Conservation (phyloP, 2,113 vertebrate species). For the Crotalus helleri region DNA sequence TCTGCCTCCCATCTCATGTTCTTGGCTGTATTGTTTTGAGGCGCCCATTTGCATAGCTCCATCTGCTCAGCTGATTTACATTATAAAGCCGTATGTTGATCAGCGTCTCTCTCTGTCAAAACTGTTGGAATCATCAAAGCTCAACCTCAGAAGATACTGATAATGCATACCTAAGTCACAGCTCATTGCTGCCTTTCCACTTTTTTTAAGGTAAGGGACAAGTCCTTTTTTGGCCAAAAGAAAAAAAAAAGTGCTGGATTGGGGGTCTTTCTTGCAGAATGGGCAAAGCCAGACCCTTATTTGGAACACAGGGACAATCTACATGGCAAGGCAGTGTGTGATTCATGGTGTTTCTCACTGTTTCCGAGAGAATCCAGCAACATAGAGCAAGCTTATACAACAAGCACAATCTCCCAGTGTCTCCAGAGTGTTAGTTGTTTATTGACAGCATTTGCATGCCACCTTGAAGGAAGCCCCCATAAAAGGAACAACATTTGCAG, state of each 20-base stretch:
- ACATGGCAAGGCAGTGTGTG: neutral
- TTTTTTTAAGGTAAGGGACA: neutral
- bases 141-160: neutral
- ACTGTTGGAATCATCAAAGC: constrained; percentile 20
- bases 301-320: neutral
- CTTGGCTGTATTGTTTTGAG: neutral
- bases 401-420: neutral
- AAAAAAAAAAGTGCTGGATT: neutral
- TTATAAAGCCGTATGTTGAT: neutral
- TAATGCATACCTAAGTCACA: constrained; percentile 6
- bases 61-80: neutral
- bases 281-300: neutral
- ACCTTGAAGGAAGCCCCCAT: neutral
- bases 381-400: neutral
- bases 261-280: neutral
- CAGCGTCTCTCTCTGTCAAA: neutral
- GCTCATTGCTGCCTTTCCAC: neutral
- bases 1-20: neutral
- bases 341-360: neutral
- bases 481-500: neutral
- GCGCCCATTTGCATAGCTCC: neutral
- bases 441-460: neutral
- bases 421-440: neutral
- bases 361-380: neutral
- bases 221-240: neutral